phyloP scores from a whole-genome alignment of 2,113 vertebrate species.

The Cyphomyrus discorhynchus region DNA sequence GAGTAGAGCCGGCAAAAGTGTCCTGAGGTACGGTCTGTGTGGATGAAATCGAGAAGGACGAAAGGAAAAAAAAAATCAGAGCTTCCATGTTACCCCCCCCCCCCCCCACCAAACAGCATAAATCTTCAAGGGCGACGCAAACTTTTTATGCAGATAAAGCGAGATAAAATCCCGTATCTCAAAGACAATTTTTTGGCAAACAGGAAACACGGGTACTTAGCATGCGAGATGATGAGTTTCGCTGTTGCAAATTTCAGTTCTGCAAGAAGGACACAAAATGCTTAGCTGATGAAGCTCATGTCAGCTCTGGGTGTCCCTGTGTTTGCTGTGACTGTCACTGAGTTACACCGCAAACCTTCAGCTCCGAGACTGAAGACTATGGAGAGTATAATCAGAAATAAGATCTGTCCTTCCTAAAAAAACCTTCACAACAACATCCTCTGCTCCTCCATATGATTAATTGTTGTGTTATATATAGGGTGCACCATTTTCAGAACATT shows the following conservation, averaged over 20 bases:
- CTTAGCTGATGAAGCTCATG: neutral
- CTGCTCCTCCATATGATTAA: neutral
- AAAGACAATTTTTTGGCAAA: slow-evolving; percentile 20
- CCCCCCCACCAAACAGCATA: neutral
- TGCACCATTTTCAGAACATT: neutral
- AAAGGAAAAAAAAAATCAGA: neutral
- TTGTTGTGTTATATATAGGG: neutral
- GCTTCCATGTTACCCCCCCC: neutral
- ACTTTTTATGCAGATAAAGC: neutral
- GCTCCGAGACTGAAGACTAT: neutral
- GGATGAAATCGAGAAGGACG: slow-evolving; percentile 36
- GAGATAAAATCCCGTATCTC: neutral
- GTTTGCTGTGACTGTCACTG: neutral
- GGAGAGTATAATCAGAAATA: neutral
- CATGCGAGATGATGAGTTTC: slow-evolving; percentile 11
- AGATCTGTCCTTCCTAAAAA: neutral
- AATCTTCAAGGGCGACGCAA: neutral
- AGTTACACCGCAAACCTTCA: neutral
- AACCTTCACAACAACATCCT: neutral
- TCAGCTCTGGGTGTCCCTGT: neutral
- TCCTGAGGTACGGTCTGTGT: slow-evolving; percentile 42
- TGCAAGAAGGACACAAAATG: neutral
- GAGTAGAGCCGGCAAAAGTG: neutral
- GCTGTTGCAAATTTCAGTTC: slow-evolving; percentile 6
- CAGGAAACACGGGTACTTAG: slow-evolving; percentile 25